Percentiles rank a stretch among this genome's conserved stretches.
These are phyloP conservation scores for Alloscopus bannaensis DNA, from an alignment of 2,888 invertebrate genomes.

Conservation along the genomic window DNA sequence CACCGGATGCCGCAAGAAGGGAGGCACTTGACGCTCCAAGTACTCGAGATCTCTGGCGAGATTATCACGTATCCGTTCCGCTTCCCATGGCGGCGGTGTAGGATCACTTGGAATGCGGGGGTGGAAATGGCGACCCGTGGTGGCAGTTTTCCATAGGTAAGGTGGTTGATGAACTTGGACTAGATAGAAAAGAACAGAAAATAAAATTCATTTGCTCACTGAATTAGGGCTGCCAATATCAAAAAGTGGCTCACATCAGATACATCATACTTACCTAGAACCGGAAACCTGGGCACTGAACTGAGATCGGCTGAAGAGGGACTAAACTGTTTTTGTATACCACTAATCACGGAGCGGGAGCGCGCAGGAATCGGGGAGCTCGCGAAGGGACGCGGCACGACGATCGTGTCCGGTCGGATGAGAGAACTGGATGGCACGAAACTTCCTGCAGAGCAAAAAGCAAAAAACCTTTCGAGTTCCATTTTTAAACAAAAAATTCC, in stretches of 20 bases:
- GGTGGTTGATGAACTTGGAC: constrained; percentile 74
- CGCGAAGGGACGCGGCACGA: constrained; percentile 71
- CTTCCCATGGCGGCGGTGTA: constrained; percentile 73
- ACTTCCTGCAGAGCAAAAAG: too few species aligned
- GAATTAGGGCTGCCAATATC: too few species aligned
- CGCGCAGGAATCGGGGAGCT: constrained; percentile 72
- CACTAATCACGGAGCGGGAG: constrained; percentile 71
- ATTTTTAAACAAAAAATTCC: too few species aligned
- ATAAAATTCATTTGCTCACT: too few species aligned
- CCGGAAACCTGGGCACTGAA: constrained; percentile 72
- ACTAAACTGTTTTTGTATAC: constrained; percentile 68
- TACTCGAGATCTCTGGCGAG: constrained; percentile 73
- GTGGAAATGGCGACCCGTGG: constrained; percentile 73
- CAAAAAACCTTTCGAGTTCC: too few species aligned
- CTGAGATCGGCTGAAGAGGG: constrained; percentile 68
- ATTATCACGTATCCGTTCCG: constrained; percentile 72
- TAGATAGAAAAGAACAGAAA: too few species aligned
- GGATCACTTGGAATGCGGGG: constrained; percentile 71
- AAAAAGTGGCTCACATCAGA: too few species aligned
- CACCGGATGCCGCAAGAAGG: constrained; percentile 63
- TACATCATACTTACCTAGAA: too few species aligned
- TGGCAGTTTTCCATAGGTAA: constrained; percentile 73
- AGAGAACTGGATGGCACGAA: constrained; percentile 73
- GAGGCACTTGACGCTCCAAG: constrained; percentile 73
- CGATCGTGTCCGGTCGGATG: constrained; percentile 69